These are phyloP conservation scores for Leptura quadrifasciata DNA, from an alignment of 2,888 invertebrate species.

Conservation along the genomic window DNA sequence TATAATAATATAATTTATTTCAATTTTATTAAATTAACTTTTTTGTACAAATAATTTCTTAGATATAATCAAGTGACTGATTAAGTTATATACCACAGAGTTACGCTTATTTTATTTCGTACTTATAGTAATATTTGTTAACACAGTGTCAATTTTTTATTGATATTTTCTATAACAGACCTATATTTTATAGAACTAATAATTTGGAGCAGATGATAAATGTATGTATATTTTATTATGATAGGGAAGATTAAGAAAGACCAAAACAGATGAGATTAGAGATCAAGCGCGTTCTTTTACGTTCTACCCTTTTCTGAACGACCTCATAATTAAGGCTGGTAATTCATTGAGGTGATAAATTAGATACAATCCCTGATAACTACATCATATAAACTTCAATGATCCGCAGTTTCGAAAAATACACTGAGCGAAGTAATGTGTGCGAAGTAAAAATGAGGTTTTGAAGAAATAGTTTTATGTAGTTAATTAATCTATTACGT, in stretches of 20 bases:
- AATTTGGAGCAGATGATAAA: not conserved
- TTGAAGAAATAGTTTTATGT: too few relatives aligned
- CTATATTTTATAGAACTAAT: not conserved
- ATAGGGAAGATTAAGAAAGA: not conserved
- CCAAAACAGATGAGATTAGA: not conserved
- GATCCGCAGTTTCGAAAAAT: not conserved
- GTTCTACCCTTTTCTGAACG: slow-evolving; percentile 7
- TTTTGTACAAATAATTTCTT: too few relatives aligned
- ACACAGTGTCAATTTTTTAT: too few relatives aligned
- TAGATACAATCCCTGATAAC: slow-evolving; percentile 20
- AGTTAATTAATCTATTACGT: too few relatives aligned
- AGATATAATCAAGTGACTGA: too few relatives aligned
- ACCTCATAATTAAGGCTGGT: slow-evolving; percentile 23
- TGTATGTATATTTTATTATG: not conserved
- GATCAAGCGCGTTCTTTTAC: not conserved
- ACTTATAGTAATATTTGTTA: too few relatives aligned
- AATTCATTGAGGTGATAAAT: slow-evolving; percentile 31
- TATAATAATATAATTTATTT: too few relatives aligned
- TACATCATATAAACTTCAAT: slow-evolving; percentile 13
- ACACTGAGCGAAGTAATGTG: slow-evolving; percentile 14
- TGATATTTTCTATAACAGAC: not conserved
- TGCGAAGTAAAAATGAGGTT: too few relatives aligned
- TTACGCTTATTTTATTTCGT: too few relatives aligned
- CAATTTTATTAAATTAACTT: too few relatives aligned
- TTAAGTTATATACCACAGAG: too few relatives aligned